Base-by-base conservation (phyloP, 2,888 invertebrate species). In the Kuschelorhynchus macadamiae region DNA sequence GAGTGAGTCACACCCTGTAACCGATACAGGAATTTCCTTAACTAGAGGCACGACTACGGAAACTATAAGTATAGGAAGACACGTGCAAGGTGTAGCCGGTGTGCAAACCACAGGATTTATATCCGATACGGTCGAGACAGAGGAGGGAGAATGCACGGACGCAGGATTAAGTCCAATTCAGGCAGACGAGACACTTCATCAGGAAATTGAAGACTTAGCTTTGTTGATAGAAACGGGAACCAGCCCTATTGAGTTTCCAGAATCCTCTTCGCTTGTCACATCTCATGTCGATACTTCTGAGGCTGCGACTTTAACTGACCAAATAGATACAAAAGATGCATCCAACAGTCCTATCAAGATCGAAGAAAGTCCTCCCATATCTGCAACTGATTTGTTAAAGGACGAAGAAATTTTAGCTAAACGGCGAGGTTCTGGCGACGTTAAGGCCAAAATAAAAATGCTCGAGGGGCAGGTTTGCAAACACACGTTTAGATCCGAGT, bases 91-190 rank as follows among this genome's bases (percentile, higher is more conserved):
- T 18, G 73, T 81, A 17, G 80, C 81, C 17, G 83, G 83, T 9
- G 75, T 81, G 17, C 82, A 81, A 75, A 83, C 84, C 0, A 83
- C 84, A 2, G 84, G 83, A 16, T 83, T 84, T 62, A 80, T 82
- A 33, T 86, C 86, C 1, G 86, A 86, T 70, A 82, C 83, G 1
- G 70, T 65, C 11, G 82, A 83, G 74, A 72, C 78, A 20, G 87
- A 87, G 79, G 87, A 87, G 78, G 82, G 82, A 47, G 87, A 87
- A 77, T 77, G 86, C 30, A 87, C 87, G 1, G 87, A 87, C 76
- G 86, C 87, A 21, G 87, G 86, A 2, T 76, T 87, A 52, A 87
- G 87, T 76, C 87, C 87, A 1, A 87, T 87, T 44, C 86, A 85
- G 78, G 85, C 85, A 9, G 87, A 87, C 74, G 87, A 87, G 72